These are phyloP conservation scores for Taxidea taxus DNA, from an alignment of 2,113 vertebrate species.

Conservation along the genomic window DNA sequence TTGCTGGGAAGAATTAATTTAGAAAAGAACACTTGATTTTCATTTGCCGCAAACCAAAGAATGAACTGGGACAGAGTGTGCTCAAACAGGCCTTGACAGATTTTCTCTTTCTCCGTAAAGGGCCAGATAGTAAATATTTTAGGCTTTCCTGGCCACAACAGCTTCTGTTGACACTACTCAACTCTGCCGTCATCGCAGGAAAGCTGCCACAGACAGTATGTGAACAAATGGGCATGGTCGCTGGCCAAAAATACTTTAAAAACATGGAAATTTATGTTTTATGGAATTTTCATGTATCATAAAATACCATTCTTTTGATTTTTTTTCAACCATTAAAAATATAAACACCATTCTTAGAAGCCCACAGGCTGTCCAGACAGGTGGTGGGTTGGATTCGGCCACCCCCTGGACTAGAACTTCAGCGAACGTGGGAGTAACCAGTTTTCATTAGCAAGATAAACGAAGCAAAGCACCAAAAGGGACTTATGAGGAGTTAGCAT, in stretches of 20 bases:
- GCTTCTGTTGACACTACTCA: not conserved
- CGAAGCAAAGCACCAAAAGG: not conserved
- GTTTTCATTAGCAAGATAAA: not conserved
- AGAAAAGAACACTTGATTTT: not conserved
- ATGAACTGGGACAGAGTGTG: not conserved
- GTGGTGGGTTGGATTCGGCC: not conserved
- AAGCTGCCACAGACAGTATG: accelerated
- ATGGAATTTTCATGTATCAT: not conserved
- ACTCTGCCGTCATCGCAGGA: accelerated
- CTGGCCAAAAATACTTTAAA: not conserved
- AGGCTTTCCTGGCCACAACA: not conserved
- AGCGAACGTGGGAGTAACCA: not conserved
- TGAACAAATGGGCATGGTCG: not conserved
- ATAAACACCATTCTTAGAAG: not conserved
- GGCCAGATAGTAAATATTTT: not conserved
- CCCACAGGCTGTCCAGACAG: not conserved
- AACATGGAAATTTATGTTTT: not conserved
- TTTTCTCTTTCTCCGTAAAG: not conserved
- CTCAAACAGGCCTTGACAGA: not conserved
- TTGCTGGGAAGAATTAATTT: constrained; percentile 14
- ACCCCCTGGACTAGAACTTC: not conserved
- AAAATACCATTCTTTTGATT: not conserved
- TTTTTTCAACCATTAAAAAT: not conserved
- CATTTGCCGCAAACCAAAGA: not conserved
- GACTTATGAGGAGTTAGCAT: not conserved